Percentiles rank a stretch among this genome's conserved stretches.
Evolutionary conservation across 2,113 vertebrate genomes (phyloP).

Genomic region (Calyptomena viridis): DNA sequence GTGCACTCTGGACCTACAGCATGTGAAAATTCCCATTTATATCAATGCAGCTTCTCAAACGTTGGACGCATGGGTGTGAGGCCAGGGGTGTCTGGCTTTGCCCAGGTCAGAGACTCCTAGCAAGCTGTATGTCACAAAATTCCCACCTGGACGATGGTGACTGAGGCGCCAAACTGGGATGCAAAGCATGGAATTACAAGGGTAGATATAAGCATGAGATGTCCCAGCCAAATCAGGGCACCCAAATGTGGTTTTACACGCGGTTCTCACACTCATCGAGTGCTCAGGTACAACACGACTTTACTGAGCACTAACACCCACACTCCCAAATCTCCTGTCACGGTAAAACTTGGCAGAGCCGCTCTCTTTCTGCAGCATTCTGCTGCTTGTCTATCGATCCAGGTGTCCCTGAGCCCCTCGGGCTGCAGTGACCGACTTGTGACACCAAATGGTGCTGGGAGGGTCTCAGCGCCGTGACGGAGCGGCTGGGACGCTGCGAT

Average conservation of each 20-base stretch:
- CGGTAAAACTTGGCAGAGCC: background rate
- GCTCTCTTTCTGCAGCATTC: background rate
- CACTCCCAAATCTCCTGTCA: rapidly evolving
- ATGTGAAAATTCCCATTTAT: background rate
- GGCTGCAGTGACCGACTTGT: background rate
- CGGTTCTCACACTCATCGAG: background rate
- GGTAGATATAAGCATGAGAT: no score
- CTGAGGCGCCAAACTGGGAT: rapidly evolving
- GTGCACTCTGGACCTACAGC: background rate
- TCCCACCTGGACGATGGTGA: rapidly evolving
- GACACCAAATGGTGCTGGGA: background rate
- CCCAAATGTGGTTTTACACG: background rate
- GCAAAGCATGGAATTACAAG: background rate
- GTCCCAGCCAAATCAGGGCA: background rate
- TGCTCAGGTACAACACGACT: rapidly evolving
- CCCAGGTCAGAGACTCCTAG: background rate
- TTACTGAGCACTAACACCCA: background rate
- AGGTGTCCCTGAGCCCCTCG: background rate
- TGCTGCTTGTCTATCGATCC: rapidly evolving
- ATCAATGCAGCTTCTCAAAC: rapidly evolving
- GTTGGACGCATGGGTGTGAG: rapidly evolving
- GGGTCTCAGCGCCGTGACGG: background rate
- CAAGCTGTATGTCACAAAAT: rapidly evolving
- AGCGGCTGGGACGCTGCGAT: background rate
- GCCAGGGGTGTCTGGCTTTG: background rate